Percentiles rank a stretch among this genome's conserved stretches.
These are phyloP conservation scores for Trinectes maculatus DNA, from an alignment of 2,113 vertebrate species.

Conservation along the genomic window DNA sequence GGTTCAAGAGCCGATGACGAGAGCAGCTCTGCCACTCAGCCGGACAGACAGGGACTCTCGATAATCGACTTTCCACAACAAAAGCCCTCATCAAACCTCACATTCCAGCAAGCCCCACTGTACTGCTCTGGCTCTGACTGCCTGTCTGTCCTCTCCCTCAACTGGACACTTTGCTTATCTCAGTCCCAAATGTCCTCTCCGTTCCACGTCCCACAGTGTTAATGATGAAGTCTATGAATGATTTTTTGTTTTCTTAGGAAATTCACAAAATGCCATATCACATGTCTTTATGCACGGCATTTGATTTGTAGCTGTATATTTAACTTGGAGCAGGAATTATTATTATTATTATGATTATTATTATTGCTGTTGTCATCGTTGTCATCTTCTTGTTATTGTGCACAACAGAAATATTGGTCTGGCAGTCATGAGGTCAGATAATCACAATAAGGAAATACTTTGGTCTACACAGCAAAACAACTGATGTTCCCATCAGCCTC, in stretches of 20 bases:
- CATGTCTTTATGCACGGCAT: too few relatives aligned
- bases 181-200: neutral
- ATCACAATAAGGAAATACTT: neutral
- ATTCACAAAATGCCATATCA: neutral
- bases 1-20: neutral
- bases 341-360: neutral
- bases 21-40: neutral
- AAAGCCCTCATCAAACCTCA: neutral
- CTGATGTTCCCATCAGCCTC: neutral
- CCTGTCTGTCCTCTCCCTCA: neutral
- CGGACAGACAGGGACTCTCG: neutral
- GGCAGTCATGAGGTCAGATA: neutral
- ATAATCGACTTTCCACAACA: neutral
- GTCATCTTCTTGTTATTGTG: too few relatives aligned
- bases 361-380: too few relatives aligned
- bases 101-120: neutral
- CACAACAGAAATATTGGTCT: neutral
- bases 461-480: neutral
- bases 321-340: neutral
- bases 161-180: neutral
- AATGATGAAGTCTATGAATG: too few relatives aligned
- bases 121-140: neutral
- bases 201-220: neutral
- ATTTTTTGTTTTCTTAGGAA: neutral
- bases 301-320: neutral